phyloP scores from a whole-genome alignment of 1,140 invertebrate genomes.

The Cotesia glomerata region DNA sequence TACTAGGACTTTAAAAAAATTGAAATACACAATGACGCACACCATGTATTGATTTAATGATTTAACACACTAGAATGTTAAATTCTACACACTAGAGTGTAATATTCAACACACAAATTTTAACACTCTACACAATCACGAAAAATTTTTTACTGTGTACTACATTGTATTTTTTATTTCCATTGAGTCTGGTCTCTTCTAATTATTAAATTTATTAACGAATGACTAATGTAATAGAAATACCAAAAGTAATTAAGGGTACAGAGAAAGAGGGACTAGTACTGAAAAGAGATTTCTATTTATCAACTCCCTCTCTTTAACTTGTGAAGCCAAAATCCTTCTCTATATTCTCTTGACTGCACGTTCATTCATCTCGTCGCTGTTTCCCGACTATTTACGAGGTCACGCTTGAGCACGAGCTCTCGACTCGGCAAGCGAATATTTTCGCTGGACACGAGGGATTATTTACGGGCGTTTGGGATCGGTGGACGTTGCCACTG shows the following conservation, averaged over 20 bases:
- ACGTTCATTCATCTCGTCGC: slow-evolving; percentile 21
- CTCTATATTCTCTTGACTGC: background rate
- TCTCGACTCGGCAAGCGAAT: slow-evolving; percentile 13
- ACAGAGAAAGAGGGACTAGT: background rate
- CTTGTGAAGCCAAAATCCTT: background rate
- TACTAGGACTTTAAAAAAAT: too few relatives aligned
- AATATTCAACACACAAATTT: too few relatives aligned
- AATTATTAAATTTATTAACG: too few relatives aligned
- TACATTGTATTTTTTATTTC: too few relatives aligned
- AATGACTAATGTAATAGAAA: background rate
- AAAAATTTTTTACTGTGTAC: too few relatives aligned
- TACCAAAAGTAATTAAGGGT: background rate
- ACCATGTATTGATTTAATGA: too few relatives aligned
- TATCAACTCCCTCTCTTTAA: background rate
- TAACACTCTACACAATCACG: too few relatives aligned
- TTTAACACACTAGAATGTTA: too few relatives aligned
- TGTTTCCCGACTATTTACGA: slow-evolving; percentile 26
- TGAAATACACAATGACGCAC: too few relatives aligned
- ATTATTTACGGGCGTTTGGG: slow-evolving; percentile 31
- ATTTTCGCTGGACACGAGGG: background rate
- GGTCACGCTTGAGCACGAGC: slow-evolving; percentile 15
- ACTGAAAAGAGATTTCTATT: background rate
- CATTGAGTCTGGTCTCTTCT: too few relatives aligned
- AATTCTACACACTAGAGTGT: too few relatives aligned
- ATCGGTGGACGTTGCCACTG: slow-evolving; percentile 22